A percentile compares a stretch with the other conserved stretches of the same genome.
These are phyloP conservation scores for Ornithoptera priamus DNA, from an alignment of 2,888 invertebrate genomes.

Conservation along the genomic window DNA sequence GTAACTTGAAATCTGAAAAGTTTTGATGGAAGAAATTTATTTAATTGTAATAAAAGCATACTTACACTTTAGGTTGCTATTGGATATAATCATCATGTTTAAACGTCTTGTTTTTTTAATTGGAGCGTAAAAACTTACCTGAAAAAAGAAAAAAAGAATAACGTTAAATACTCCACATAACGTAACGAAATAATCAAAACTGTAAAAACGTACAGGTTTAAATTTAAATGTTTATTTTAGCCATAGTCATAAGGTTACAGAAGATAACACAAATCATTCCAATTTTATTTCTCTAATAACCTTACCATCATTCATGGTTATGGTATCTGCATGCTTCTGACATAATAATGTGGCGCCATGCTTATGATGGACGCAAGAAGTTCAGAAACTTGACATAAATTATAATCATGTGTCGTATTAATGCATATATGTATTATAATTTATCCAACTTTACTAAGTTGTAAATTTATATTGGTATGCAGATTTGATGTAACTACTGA, in stretches of 20 bases:
- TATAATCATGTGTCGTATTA: conserved; percentile 32
- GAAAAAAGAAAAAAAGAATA: conserved; percentile 9
- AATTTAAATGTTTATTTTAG: too few relatives aligned
- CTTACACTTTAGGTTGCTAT: background rate
- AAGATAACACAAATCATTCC: background rate
- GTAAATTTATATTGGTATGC: conserved; percentile 30
- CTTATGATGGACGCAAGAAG: conserved; percentile 17
- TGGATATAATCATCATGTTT: background rate
- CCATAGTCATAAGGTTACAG: background rate
- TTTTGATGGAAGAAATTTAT: too few relatives aligned
- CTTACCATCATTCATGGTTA: background rate
- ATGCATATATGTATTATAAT: conserved; percentile 34
- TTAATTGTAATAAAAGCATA: background rate
- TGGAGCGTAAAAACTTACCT: conserved; percentile 14
- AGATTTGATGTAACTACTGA: conserved; percentile 13
- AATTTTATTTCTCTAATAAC: background rate
- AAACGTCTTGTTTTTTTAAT: background rate
- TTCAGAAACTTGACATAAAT: conserved; percentile 33
- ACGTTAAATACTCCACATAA: too few relatives aligned
- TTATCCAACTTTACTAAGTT: conserved; percentile 33
- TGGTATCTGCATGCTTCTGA: conserved; percentile 23
- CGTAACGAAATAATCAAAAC: background rate
- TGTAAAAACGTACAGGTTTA: background rate
- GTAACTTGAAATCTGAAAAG: background rate
- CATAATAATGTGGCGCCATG: conserved; percentile 31